These are phyloP conservation scores for Oreonectes daqikongensis DNA, from an alignment of 2,797 vertebrate genomes.

Conservation along the genomic window DNA sequence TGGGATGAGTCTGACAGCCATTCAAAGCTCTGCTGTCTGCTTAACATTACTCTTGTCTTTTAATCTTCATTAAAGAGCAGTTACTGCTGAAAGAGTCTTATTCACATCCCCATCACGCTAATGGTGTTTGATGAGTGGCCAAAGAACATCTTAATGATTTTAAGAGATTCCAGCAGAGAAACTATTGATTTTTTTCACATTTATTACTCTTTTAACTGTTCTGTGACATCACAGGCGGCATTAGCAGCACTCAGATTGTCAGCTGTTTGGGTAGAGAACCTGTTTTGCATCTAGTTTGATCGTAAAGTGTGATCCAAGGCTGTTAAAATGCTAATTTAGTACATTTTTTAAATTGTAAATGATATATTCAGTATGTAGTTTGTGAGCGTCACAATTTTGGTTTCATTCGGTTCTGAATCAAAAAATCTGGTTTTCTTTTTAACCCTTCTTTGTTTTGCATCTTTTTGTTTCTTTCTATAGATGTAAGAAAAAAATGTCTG, in stretches of 20 bases:
- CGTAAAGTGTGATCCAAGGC: too few species aligned
- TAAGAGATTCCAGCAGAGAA: conserved; percentile 37
- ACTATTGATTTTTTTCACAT: conserved; percentile 41
- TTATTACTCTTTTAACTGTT: conserved; percentile 2
- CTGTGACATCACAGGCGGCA: conserved; percentile 1
- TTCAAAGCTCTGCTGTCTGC: conserved; percentile 37
- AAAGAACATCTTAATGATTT: conserved; percentile 46
- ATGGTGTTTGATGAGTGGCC: conserved; percentile 48
- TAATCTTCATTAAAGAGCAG: conserved; percentile 48
- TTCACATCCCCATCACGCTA: conserved; percentile 25
- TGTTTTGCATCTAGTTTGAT: not conserved
- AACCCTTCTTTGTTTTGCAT: too few species aligned
- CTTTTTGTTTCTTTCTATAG: too few species aligned
- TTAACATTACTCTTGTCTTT: conserved; percentile 31
- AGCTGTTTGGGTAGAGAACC: not conserved
- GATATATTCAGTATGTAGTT: too few species aligned
- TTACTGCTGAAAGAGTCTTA: conserved; percentile 33
- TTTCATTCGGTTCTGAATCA: too few species aligned
- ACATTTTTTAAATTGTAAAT: too few species aligned
- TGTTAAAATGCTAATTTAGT: too few species aligned
- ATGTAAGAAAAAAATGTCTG: too few species aligned
- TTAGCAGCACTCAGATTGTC: conserved; percentile 4
- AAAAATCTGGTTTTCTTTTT: too few species aligned
- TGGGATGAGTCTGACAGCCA: conserved; percentile 5
- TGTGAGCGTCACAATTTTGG: too few species aligned